phyloP scores from a whole-genome alignment of 2,888 invertebrate species.

The Meiosimyza platycephala region DNA sequence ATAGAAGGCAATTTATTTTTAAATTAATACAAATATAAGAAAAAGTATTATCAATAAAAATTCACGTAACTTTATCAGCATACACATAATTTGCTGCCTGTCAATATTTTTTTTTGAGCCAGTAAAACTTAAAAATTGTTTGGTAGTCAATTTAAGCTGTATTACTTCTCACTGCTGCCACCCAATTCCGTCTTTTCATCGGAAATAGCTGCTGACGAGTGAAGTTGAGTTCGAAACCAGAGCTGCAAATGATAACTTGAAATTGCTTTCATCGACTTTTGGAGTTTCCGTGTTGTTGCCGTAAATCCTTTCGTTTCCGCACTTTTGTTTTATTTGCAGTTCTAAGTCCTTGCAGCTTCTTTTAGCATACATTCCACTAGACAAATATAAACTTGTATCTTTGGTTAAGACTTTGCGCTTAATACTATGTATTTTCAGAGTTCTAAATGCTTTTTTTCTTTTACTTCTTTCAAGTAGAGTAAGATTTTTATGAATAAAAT shows the following conservation, averaged over 20 bases:
- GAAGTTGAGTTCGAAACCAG: background rate
- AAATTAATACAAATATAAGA: no score
- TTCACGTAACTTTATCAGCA: background rate
- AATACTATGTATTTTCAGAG: slow-evolving; percentile 14
- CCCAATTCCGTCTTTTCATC: no score
- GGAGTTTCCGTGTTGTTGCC: background rate
- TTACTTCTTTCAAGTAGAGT: background rate
- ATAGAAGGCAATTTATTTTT: no score
- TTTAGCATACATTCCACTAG: no score
- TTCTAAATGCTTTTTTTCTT: background rate
- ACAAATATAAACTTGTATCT: no score
- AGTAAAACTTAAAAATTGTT: no score
- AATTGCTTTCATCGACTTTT: slow-evolving; percentile 8
- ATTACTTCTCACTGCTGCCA: no score
- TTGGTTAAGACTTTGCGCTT: background rate
- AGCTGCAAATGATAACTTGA: slow-evolving; percentile 16
- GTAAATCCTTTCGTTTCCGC: background rate
- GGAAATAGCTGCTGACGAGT: no score
- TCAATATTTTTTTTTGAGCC: no score
- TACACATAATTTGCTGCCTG: background rate
- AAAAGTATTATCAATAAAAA: background rate
- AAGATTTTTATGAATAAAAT: background rate
- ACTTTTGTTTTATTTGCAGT: background rate
- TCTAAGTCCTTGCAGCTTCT: background rate
- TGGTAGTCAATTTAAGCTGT: no score